Evolutionary conservation across 2,113 vertebrate genomes (phyloP), one percentile per base, ranked within the genome.

Genomic region (Rhinichthys klamathensis): DNA sequence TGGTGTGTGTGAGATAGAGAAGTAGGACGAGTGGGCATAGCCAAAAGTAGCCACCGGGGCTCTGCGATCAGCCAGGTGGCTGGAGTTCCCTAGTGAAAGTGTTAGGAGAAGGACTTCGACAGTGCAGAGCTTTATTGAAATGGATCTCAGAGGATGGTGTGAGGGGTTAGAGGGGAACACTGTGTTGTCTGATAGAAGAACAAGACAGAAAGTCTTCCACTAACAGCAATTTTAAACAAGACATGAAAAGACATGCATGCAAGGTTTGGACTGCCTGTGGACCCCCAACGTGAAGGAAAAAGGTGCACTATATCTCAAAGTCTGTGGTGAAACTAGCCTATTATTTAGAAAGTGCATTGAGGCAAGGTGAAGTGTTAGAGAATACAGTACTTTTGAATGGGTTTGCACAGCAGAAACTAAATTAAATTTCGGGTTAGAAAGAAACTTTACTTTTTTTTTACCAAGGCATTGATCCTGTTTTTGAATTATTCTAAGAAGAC

Each of bases 171-270:
- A 73, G 51, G 80, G 58, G 65, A 72, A 83, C 30, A 23, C 51
- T 72, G 60, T 78, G 58, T 80, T 70, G 80, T 56, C 72, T 75
- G 79, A 61, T 54, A 63, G 73, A 77, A 72, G 46, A 67, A 21
- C 30, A 32, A 46, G 78, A 63, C 1, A 2, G 35, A 27, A 65
- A 41, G 32, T 72, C 46, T 38, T 61, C 25, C 32, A 61, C 58
- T 67, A 61, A 35, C 80, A 58, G 4, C 23, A 44, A 63, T 67
- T 70, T 84, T 65, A 84, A 82, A 86, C 49, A 44, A 58, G 51
- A 67, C 90, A 86, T 84, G 83, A 85, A 85, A 76, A 73, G 72
- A 76, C 86, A 81, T 77, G 82, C 79, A 56, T 56, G 63, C 35
- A 69, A 80, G 86, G 84, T 74, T 69, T 79, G 49, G 65, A 79